Evolutionary conservation across 2,113 vertebrate species (phyloP).

Genomic region (Todiramphus chloris): DNA sequence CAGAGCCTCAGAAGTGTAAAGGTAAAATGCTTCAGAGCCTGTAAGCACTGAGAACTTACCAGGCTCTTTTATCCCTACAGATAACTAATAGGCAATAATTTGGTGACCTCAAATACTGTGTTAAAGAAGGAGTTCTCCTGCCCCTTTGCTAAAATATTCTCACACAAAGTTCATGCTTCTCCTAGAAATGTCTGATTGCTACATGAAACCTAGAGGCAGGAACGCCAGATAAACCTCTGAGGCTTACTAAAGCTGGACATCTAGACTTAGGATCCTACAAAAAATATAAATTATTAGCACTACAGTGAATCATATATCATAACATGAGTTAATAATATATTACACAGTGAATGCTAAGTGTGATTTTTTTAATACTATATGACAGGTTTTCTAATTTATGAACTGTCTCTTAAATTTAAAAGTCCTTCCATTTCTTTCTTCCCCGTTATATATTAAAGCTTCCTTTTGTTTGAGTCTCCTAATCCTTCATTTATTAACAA

Average conservation of each 20-base stretch:
- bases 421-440: constrained; percentile 56
- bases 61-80: background rate
- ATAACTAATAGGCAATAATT: background rate
- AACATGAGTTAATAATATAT: constrained; percentile 65
- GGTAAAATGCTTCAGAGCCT: background rate
- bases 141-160: background rate
- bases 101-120: background rate
- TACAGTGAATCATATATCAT: constrained; percentile 55
- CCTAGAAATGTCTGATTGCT: constrained; percentile 24
- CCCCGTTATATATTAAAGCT: constrained; percentile 56
- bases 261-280: constrained; percentile 43
- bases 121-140: background rate
- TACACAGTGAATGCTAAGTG: constrained; percentile 54
- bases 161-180: background rate
- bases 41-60: background rate
- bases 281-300: constrained; percentile 65
- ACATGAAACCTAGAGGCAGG: background rate
- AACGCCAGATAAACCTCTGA: constrained; percentile 42
- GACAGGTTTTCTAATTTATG: constrained; percentile 65
- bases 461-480: constrained; percentile 55
- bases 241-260: constrained; percentile 26
- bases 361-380: constrained; percentile 63
- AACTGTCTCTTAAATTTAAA: constrained; percentile 65
- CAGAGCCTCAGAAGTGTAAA: background rate
- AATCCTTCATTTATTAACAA: constrained; percentile 66